A percentile compares a stretch with the other conserved stretches of the same genome.
Conservation (phyloP, 2,797 vertebrate genomes). For the Eptatretus atami region DNA sequence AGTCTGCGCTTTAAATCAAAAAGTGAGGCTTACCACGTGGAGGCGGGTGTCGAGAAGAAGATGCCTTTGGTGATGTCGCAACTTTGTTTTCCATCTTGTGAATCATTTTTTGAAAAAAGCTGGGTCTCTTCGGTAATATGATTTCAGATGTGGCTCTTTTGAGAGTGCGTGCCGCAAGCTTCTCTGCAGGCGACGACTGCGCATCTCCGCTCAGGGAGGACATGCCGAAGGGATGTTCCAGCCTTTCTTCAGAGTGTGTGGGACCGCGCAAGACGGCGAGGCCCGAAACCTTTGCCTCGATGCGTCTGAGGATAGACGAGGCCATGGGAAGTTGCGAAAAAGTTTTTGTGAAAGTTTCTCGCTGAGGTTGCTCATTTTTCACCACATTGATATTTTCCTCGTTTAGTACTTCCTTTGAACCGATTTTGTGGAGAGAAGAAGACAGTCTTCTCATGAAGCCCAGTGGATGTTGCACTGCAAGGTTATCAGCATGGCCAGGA, state of each 20-base stretch:
- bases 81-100: too few relatives aligned
- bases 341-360: neutral
- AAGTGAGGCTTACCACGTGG: too few relatives aligned
- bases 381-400: neutral
- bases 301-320: constrained; percentile 43
- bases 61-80: too few relatives aligned
- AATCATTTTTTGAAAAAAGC: too few relatives aligned
- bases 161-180: constrained; percentile 12
- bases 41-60: too few relatives aligned
- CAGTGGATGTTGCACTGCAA: constrained; percentile 12
- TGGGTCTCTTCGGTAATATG: neutral
- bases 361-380: neutral
- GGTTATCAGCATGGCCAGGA: constrained; percentile 13
- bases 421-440: constrained; percentile 30
- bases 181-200: constrained; percentile 23
- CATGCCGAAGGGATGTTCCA: neutral
- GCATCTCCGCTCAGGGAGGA: constrained; percentile 14
- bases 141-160: neutral
- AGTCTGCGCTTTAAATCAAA: too few relatives aligned
- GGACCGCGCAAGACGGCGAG: constrained; percentile 43
- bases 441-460: constrained; percentile 19
- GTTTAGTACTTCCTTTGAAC: constrained; percentile 29
- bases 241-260: constrained; percentile 41
- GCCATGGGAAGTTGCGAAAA: constrained; percentile 11
- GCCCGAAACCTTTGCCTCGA: constrained; percentile 49